Conservation (phyloP, 2,113 vertebrate species). For the Prolemur simus region DNA sequence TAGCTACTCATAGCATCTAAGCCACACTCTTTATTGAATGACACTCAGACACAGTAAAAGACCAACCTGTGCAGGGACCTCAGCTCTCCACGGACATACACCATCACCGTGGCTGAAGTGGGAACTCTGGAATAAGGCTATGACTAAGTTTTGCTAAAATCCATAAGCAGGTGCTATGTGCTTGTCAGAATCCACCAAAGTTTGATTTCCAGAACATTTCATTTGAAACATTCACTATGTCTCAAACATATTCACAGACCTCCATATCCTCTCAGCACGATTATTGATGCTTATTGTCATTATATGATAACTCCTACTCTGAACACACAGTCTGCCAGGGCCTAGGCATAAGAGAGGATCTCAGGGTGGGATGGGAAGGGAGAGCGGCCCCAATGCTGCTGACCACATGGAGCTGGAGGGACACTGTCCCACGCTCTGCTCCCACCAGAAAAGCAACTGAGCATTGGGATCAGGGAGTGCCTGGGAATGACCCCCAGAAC, state of each 20-base stretch:
- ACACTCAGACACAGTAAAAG: neutral
- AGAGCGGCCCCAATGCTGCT: neutral
- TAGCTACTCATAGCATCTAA: neutral
- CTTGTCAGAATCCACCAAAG: neutral
- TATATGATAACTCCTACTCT: neutral
- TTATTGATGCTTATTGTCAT: neutral
- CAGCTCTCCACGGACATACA: neutral
- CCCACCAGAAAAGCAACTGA: neutral
- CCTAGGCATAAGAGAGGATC: neutral
- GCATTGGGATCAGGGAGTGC: neutral
- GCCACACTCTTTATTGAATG: neutral
- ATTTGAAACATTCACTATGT: neutral
- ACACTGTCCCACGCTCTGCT: neutral
- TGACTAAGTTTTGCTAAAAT: neutral
- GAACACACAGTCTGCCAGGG: neutral
- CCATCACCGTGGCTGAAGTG: neutral
- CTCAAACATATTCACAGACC: neutral
- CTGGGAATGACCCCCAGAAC: neutral
- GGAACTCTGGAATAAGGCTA: neutral
- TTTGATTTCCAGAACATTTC: neutral
- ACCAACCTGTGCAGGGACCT: neutral
- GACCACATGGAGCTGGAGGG: neutral
- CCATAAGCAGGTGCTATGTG: neutral
- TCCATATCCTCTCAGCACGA: neutral
- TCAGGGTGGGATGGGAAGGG: neutral